A percentile compares a stretch with the other conserved stretches of the same genome.
Evolutionary conservation across 1,140 invertebrate genomes (phyloP).

Genomic region (Magallana ariakensis): DNA sequence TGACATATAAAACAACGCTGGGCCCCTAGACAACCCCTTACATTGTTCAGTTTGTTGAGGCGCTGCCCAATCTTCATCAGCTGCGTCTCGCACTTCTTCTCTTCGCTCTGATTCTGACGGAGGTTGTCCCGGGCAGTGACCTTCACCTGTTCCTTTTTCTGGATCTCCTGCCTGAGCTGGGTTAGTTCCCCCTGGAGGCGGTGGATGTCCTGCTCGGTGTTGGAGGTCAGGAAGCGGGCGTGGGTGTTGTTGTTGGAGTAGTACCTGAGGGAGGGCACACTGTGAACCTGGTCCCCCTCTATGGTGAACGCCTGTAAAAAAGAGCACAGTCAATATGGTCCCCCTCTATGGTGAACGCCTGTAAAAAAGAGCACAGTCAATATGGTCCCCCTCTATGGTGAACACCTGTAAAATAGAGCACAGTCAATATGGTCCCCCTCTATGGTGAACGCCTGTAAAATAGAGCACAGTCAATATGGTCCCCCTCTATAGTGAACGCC

Average conservation of each 20-base stretch:
- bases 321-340: not conserved
- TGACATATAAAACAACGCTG: no score
- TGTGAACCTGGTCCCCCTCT: constrained; percentile 76
- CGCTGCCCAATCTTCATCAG: constrained; percentile 71
- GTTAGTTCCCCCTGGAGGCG: constrained; percentile 60
- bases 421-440: no score
- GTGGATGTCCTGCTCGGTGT: constrained; percentile 75
- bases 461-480: no score
- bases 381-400: no score
- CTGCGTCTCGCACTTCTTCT: constrained; percentile 67
- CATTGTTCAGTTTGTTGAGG: constrained; percentile 59
- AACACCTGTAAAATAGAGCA: no score
- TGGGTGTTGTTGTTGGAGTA: constrained; percentile 72
- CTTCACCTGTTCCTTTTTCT: constrained; percentile 53
- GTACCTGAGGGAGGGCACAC: constrained; percentile 75
- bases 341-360: no score
- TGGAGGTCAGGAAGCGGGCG: constrained; percentile 70
- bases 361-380: not conserved
- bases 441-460: no score
- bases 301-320: constrained; percentile 74
- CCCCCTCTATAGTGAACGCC: no score
- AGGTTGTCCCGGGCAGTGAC: constrained; percentile 59
- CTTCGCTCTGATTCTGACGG: constrained; percentile 64
- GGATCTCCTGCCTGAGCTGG: constrained; percentile 53
- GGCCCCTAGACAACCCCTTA: constrained; percentile 11